Base-by-base conservation (phyloP, 2,888 invertebrate species). In the Drosophila diplacantha region DNA sequence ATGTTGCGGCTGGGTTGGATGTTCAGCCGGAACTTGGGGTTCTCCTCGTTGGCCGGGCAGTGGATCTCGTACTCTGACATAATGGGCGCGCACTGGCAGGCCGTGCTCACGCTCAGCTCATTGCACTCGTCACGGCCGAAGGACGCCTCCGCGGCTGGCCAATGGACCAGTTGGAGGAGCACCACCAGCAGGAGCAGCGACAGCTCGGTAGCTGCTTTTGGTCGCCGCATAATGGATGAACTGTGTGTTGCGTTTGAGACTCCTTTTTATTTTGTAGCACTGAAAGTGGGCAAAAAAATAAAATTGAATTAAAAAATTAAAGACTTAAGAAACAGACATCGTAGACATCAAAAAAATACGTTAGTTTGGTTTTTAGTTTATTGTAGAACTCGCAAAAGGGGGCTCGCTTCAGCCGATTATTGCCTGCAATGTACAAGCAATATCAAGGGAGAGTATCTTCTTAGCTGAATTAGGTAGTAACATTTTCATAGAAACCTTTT, bases 21-120 rank as follows among this genome's bases (percentile, higher is more conserved):
- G 73, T 79, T 82, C 0, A 88, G 74, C n/a, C 77, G 81, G 20
- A 89, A 85, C 8, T 78, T 81, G 9, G 86, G 85, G 59, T 86
- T 85, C 26, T 78, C 76, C 20, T 63, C 73, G 16, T 74, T 72
- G 2, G 70, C 70, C 4, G 88, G 88, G 64, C 88, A 89, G 38
- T 82, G 78, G 31, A 89, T 83, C 60, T 88, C 88, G 38, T 81
- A 85, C 14, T 88, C 87, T 12, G 74, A 73, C 18, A 84, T 58
- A n/a, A 82, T 75, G 7, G 83, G 82, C 4, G 85, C 81, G 41
- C 88, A 88, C 31, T 83, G 81, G 43, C 88, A 88, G 9, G 79
- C 55, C 0, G 83, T 74, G 11, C 65, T 74, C 14, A 69, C 70
- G 18, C 78, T 78, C 4, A 87, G 58, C 41, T 86, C 84, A 37